Evolutionary conservation across 2,888 invertebrate species (phyloP).

Genomic region (Campopleginae sp.): DNA sequence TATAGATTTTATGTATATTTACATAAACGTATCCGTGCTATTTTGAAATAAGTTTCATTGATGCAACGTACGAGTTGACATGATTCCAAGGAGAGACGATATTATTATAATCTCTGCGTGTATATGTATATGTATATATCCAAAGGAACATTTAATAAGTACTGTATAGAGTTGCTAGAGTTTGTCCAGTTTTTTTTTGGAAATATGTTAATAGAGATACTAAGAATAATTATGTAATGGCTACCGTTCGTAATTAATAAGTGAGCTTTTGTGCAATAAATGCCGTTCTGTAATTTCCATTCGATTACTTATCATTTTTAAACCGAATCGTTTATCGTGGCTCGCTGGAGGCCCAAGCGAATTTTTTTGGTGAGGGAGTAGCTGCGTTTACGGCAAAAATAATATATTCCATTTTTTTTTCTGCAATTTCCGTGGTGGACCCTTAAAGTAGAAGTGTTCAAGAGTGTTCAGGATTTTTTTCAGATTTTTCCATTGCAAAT

Average conservation of each 20-base stretch:
- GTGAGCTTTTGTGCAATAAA: conserved; percentile 31
- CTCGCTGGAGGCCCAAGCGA: too few relatives aligned
- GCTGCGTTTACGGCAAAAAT: too few relatives aligned
- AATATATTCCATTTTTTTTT: too few relatives aligned
- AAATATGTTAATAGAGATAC: conserved; percentile 25
- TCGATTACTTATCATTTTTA: not conserved
- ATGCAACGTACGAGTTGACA: not conserved
- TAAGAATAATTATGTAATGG: conserved; percentile 17
- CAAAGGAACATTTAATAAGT: conserved; percentile 4
- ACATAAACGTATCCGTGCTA: conserved; percentile 5
- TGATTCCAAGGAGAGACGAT: conserved; percentile 2
- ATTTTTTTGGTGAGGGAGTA: too few relatives aligned
- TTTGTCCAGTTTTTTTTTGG: conserved; percentile 3
- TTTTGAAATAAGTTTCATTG: not conserved
- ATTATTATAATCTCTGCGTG: conserved; percentile 13
- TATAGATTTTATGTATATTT: conserved; percentile 38
- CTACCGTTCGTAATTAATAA: conserved; percentile 10
- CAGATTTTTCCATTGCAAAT: too few relatives aligned
- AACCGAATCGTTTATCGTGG: not conserved
- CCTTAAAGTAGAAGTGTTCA: too few relatives aligned
- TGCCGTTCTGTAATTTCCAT: not conserved
- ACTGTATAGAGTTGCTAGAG: conserved; percentile 12
- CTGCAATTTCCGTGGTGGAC: too few relatives aligned
- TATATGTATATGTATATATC: conserved; percentile 21
- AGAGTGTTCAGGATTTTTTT: too few relatives aligned